Conservation (phyloP, 2,888 invertebrate species). For the Doris montereyensis region DNA sequence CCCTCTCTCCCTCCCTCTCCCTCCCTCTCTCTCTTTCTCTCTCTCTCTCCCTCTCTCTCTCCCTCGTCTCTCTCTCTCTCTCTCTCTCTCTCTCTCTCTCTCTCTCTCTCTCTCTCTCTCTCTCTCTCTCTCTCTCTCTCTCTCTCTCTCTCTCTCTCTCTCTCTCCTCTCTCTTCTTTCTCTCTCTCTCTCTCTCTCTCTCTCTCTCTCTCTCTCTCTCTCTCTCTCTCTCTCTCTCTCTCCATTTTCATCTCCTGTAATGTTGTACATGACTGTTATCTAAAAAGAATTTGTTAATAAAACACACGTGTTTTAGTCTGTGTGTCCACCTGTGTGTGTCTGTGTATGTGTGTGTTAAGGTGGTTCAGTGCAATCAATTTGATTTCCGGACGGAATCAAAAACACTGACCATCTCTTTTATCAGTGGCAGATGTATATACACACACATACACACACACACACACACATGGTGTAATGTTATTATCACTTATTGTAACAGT, state of each 20-base stretch:
- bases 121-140: background rate
- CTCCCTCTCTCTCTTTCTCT: background rate
- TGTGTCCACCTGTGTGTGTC: too few species aligned
- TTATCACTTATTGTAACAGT: too few species aligned
- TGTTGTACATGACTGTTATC: background rate
- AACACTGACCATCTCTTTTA: too few species aligned
- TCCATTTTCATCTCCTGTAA: too few species aligned
- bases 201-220: background rate
- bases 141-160: background rate
- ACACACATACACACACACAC: too few species aligned
- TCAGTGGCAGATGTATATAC: too few species aligned
- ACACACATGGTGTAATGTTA: too few species aligned
- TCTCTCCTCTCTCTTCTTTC: background rate
- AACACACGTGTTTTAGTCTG: too few species aligned
- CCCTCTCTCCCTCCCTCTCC: constrained; percentile 18
- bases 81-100: background rate
- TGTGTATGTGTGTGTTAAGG: too few species aligned
- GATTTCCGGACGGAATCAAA: too few species aligned
- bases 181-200: background rate
- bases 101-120: background rate
- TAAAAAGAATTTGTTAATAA: too few species aligned
- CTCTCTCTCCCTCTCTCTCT: background rate
- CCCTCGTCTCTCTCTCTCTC: background rate
- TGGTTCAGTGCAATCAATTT: too few species aligned
- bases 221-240: background rate